A percentile compares a stretch with the other conserved stretches of the same genome.
These are phyloP conservation scores for Melanotus villosus DNA, from an alignment of 2,888 invertebrate genomes.

Conservation along the genomic window DNA sequence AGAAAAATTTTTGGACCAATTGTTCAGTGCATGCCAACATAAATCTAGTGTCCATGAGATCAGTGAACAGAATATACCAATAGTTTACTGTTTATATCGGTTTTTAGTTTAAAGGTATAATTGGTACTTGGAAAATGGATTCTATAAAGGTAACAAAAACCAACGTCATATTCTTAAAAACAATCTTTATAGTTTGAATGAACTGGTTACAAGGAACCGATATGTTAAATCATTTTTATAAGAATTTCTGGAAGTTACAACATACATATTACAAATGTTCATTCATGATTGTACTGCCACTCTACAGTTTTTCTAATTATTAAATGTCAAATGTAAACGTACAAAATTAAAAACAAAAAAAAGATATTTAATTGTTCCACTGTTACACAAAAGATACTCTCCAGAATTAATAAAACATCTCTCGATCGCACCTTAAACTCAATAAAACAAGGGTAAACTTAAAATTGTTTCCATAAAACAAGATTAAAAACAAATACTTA, in stretches of 20 bases:
- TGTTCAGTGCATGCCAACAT: too few species aligned
- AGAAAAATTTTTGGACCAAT: too few species aligned
- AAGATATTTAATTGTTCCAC: background rate
- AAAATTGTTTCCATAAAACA: constrained; percentile 28
- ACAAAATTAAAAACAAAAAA: constrained; percentile 22
- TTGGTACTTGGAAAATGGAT: too few species aligned
- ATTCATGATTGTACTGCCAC: constrained; percentile 33
- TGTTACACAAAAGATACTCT: background rate
- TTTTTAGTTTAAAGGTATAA: too few species aligned
- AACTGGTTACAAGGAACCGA: constrained; percentile 41
- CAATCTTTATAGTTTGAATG: constrained; percentile 30
- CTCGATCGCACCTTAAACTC: background rate
- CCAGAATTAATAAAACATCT: constrained; percentile 15
- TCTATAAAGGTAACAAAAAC: too few species aligned
- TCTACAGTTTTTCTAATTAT: constrained; percentile 16
- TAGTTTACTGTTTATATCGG: too few species aligned
- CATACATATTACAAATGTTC: constrained; percentile 32
- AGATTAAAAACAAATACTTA: constrained; percentile 28
- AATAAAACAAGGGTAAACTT: constrained; percentile 19
- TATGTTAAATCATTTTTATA: constrained; percentile 45
- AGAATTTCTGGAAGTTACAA: constrained; percentile 36
- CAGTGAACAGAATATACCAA: too few species aligned
- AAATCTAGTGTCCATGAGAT: too few species aligned
- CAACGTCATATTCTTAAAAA: constrained; percentile 39
- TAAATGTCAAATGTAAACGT: constrained; percentile 17